phyloP scores from a whole-genome alignment of 1,140 invertebrate genomes.

The Bombus pascuorum region DNA sequence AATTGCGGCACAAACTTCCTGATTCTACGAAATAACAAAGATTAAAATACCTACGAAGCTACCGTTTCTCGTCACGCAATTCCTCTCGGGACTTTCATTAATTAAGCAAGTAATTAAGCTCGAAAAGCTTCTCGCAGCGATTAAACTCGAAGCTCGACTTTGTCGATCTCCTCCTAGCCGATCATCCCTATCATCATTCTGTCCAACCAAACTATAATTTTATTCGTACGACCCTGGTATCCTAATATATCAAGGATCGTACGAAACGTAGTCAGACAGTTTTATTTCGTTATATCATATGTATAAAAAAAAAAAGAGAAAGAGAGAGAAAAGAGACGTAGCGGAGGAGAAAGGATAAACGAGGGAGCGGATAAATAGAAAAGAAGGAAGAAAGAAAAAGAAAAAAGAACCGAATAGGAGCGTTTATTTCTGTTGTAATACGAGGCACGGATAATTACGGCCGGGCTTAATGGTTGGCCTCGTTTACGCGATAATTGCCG shows the following conservation, averaged over 20 bases:
- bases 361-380: background rate
- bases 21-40: background rate
- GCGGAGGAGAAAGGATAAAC: no score
- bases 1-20: background rate
- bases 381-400: conserved; percentile 12
- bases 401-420: background rate
- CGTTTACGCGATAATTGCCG: conserved; percentile 73
- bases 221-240: no score
- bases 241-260: no score
- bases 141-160: no score
- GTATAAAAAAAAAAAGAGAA: no score
- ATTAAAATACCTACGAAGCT: background rate
- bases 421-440: conserved; percentile 59
- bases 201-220: no score
- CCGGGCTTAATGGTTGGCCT: conserved; percentile 61
- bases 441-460: conserved; percentile 60
- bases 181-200: no score
- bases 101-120: conserved; percentile 33
- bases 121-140: background rate
- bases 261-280: no score
- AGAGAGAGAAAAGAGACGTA: no score
- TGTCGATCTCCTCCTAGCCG: no score
- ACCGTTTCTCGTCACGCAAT: background rate
- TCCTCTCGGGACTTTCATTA: background rate
- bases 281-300: no score